Conservation (phyloP, 2,797 vertebrate species). For the Aldrovandia affinis region DNA sequence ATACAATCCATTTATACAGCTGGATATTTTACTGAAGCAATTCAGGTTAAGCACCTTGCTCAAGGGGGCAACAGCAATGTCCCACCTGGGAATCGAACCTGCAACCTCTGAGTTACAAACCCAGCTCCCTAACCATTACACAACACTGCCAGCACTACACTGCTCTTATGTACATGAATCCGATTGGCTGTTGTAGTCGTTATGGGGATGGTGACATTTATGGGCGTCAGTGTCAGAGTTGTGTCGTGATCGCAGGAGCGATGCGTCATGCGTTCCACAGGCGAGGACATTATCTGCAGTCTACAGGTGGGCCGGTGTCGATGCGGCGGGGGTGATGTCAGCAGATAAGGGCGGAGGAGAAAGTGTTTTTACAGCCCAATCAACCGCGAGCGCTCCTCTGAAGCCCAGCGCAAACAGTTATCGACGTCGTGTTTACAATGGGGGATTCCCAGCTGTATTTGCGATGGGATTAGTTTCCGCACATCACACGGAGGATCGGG, state of each 20-base stretch:
- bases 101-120: too few species aligned
- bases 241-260: not conserved
- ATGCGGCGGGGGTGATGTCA: not conserved
- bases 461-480: not conserved
- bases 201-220: not conserved
- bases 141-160: too few species aligned
- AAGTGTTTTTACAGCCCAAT: not conserved
- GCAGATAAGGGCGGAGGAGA: not conserved
- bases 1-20: too few species aligned
- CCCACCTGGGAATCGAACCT: too few species aligned
- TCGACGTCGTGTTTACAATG: not conserved
- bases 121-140: too few species aligned
- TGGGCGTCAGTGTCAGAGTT: not conserved
- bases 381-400: not conserved
- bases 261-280: too few species aligned
- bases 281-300: not conserved
- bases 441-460: constrained; percentile 17
- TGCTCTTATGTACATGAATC: not conserved
- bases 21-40: too few species aligned
- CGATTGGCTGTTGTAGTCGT: not conserved
- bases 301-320: not conserved
- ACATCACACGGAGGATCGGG: not conserved
- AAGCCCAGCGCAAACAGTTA: not conserved
- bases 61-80: too few species aligned
- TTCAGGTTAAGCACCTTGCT: too few species aligned